These are phyloP conservation scores for Pachyuromys duprasi DNA, from an alignment of 2,797 vertebrate genomes.

Conservation along the genomic window DNA sequence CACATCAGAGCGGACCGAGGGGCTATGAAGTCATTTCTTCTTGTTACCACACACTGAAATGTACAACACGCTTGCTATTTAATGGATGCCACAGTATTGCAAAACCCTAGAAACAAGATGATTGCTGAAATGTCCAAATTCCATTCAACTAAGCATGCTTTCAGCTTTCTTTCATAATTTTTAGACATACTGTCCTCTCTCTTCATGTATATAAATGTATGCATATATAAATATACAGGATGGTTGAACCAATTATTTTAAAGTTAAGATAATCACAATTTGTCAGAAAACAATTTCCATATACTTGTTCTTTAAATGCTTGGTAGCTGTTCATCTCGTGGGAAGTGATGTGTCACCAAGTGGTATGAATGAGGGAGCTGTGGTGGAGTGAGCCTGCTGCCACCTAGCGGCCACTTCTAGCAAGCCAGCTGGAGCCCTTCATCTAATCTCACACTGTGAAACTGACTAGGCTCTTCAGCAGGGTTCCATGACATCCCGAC, in stretches of 20 bases:
- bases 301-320: not conserved
- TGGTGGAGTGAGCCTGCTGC: not conserved
- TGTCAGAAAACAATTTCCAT: not conserved
- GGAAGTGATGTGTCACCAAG: not conserved
- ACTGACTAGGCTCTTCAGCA: not conserved
- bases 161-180: conserved; percentile 59
- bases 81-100: conserved; percentile 40
- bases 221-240: not conserved
- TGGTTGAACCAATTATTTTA: not conserved
- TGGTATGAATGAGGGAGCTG: not conserved
- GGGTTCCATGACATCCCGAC: not conserved
- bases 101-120: conserved; percentile 53
- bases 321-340: not conserved
- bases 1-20: conserved; percentile 67
- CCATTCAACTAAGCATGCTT: conserved; percentile 55
- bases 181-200: not conserved
- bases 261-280: conserved; percentile 11
- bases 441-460: not conserved
- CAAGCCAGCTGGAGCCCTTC: not conserved
- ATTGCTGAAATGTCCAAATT: conserved; percentile 53
- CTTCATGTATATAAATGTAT: not conserved
- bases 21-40: conserved; percentile 73
- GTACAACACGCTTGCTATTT: conserved; percentile 59
- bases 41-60: conserved; percentile 52
- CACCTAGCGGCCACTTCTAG: not conserved